Conservation (phyloP, 2,113 vertebrate species). For the Paralichthys olivaceus region DNA sequence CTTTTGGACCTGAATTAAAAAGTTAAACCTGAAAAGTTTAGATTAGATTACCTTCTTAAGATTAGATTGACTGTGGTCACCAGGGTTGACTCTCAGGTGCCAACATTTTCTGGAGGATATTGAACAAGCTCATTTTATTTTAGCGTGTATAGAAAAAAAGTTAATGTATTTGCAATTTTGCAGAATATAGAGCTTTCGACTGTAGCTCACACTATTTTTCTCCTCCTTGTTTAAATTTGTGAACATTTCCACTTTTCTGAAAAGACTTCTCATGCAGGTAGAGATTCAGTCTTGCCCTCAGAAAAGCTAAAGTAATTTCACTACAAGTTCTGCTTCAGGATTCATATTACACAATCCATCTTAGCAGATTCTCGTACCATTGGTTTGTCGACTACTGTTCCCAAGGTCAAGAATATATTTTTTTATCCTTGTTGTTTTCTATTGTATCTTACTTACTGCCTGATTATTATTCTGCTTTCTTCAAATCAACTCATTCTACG, state of each 20-base stretch:
- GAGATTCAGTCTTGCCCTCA: not conserved
- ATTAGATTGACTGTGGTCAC: too few species aligned
- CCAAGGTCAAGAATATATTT: not conserved
- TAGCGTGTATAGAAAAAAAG: not conserved
- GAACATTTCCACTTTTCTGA: not conserved
- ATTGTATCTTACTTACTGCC: conserved; percentile 7
- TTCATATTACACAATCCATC: not conserved
- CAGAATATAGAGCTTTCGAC: not conserved
- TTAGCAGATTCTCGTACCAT: not conserved
- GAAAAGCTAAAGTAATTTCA: not conserved
- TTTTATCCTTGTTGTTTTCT: not conserved
- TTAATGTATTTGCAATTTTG: not conserved
- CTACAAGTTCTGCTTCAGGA: not conserved
- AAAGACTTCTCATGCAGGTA: not conserved
- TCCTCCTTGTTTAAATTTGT: not conserved
- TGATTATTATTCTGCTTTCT: not conserved
- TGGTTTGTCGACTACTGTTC: not conserved
- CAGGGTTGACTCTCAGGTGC: too few species aligned
- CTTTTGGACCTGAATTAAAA: too few species aligned
- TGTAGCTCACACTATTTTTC: not conserved
- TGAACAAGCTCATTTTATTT: not conserved
- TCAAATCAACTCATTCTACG: not conserved
- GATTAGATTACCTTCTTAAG: too few species aligned
- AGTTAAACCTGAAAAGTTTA: too few species aligned
- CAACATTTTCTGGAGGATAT: not conserved